Evolutionary conservation across 2,113 vertebrate genomes (phyloP), one percentile per base, ranked within the genome.

Genomic region (Colistium nudipinnis): DNA sequence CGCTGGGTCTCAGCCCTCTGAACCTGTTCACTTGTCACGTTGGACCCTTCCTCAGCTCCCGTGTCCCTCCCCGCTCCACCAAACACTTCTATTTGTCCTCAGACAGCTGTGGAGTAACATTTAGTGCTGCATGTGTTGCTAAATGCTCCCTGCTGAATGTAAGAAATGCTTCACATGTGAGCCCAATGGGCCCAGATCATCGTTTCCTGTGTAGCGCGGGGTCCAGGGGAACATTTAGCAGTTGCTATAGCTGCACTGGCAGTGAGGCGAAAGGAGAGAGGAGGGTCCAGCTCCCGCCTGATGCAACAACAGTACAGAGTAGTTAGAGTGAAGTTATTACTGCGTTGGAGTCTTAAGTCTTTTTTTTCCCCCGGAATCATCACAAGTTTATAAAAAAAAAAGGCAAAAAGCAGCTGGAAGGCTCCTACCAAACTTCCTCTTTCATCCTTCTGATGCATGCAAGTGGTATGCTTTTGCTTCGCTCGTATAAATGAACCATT

Each of bases 171-270:
- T 90, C 85, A 86, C 87, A 82, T 86, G 81, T 80, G 80, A 84
- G 81, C 41, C 69, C 67, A 73, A 78, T 71, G 72, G 82, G 70
- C 28, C 6, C 64, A 45, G 76, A 86, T 84, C 75, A 83, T 83
- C 28, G 22, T 86, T 91, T 91, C 86, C 86, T 86, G 80, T 86
- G 82, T 68, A 87, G 74, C 78, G 63, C 51, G 19, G 59, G 70
- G 76, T 53, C 79, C 85, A 76, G 51, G 54, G 67, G 70, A 88
- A 88, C 62, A 79, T 88, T 87, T 69, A 80, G 63, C 79, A 84
- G 89, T 89, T 90, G 85, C 83, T 88, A 73, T 85, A 76, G 86
- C 60, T 83, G 60, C 80, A 62, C 69, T 85, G 85, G 80, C 69
- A 77, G 57, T 28, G 57, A 52, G 51, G 54, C 52, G 44, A 63